A percentile compares a stretch with the other conserved stretches of the same genome.
phyloP scores from a whole-genome alignment of 2,888 invertebrate genomes.

The Acronicta psi region DNA sequence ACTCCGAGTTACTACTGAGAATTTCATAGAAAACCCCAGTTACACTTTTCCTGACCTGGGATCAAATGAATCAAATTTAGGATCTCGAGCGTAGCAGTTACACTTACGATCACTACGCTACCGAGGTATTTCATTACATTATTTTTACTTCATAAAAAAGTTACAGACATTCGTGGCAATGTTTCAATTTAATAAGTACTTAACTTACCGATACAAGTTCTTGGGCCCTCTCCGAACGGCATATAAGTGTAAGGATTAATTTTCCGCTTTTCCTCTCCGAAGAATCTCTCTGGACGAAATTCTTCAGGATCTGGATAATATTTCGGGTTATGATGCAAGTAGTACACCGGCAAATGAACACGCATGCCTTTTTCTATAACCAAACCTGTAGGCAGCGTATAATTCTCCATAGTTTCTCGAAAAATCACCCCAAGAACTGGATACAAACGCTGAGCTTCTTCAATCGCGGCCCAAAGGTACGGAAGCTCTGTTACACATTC shows the following conservation, averaged over 20 bases:
- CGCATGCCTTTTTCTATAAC: slow-evolving; percentile 60
- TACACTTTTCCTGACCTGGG: no score
- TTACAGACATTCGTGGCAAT: no score
- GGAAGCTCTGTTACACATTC: slow-evolving; percentile 60
- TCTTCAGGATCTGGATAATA: slow-evolving; percentile 66
- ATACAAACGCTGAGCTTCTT: slow-evolving; percentile 66
- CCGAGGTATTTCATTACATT: no score
- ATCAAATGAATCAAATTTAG: no score
- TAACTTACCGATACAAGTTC: slow-evolving; percentile 66
- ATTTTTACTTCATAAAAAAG: no score
- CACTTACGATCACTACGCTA: no score
- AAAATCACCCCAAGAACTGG: slow-evolving; percentile 64
- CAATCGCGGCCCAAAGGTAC: slow-evolving; percentile 63
- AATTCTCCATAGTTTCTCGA: slow-evolving; percentile 65
- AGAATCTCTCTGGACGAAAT: slow-evolving; percentile 66
- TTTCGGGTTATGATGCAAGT: slow-evolving; percentile 64
- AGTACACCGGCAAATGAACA: no score
- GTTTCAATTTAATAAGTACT: no score
- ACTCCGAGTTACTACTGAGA: no score
- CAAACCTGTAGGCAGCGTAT: slow-evolving; percentile 62
- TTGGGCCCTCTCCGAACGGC: slow-evolving; percentile 70
- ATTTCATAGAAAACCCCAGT: no score
- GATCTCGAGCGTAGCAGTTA: no score
- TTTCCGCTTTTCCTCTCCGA: slow-evolving; percentile 59
- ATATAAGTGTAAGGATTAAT: slow-evolving; percentile 62